Evolutionary conservation across 2,888 invertebrate genomes (phyloP), one percentile per base, ranked within the genome.

Genomic region (Sminthurinus aureus): DNA sequence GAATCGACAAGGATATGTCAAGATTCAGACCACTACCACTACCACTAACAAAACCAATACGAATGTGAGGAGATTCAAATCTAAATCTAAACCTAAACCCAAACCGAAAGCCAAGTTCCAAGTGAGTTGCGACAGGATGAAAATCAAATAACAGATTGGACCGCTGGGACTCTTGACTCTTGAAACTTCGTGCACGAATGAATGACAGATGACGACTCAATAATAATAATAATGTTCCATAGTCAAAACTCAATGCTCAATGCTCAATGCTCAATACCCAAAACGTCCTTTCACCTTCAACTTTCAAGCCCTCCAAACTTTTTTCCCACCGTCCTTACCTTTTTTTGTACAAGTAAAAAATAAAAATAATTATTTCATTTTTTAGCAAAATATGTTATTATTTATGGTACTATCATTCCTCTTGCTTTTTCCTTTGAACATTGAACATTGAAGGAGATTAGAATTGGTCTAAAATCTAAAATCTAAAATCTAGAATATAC

Each of bases 131-230:
- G 58, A 13, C 58, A 58, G 58, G 9, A 3, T 18, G 18, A 58
- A 71, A 24, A 67, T 22, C 67, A 20, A 71, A 71, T 22, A 76
- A 76, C 76, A 76, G 76, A 76, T 76, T 76, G 76, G 76, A 22
- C 76, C 58, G 2, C 8, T 52, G 58, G 76, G 76, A 76, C 76
- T 52, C 58, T 76, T 52, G 76, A 76, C 76, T 52, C 58, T 76
- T 52, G 58, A 71, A 71, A 22, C 71, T 22, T 71, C 26, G 24
- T 24, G 24, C 58, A 13, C 58, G 58, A 58, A 58, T 58, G 18
- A 58, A 58, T 58, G 58, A 58, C 58, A 58, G 58, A 58, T 18
- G 58, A 18, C 15, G 58, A 58, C 58, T 18, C 13, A 58, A 58
- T 18, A 15, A 58, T 15, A 9, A 2, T 58, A n/a, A n/a, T 11